Conservation (phyloP, 1,140 invertebrate genomes). For the Drosophila dunni region DNA sequence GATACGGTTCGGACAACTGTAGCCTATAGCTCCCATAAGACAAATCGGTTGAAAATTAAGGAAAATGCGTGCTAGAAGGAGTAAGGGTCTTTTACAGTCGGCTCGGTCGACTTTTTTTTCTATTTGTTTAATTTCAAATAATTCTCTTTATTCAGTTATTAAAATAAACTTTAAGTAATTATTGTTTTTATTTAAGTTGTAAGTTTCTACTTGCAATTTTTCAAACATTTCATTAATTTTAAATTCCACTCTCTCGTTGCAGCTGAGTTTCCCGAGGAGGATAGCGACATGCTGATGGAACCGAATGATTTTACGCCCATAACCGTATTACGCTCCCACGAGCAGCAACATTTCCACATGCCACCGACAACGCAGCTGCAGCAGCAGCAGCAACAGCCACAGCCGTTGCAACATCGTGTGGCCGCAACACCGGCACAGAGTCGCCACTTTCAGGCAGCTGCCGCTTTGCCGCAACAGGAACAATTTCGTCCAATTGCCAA, state of each 20-base stretch:
- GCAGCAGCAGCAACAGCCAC: slow-evolving; percentile 22
- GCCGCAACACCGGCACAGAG: slow-evolving; percentile 27
- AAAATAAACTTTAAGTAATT: too few species aligned
- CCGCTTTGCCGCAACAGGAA: slow-evolving; percentile 53
- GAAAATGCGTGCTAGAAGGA: too few species aligned
- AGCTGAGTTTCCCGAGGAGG: slow-evolving; percentile 81
- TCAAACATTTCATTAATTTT: too few species aligned
- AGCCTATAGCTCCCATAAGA: too few species aligned
- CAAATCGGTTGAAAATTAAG: too few species aligned
- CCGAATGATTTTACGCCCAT: slow-evolving; percentile 80
- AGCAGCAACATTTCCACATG: slow-evolving; percentile 74
- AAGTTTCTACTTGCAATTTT: too few species aligned
- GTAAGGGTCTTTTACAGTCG: too few species aligned
- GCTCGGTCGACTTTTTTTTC: too few species aligned
- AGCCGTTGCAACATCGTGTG: slow-evolving; percentile 36
- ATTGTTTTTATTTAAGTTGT: too few species aligned
- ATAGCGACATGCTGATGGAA: slow-evolving; percentile 83
- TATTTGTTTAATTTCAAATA: too few species aligned
- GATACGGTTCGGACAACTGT: too few species aligned
- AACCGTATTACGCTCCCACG: slow-evolving; percentile 76
- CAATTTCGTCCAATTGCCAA: slow-evolving; percentile 68
- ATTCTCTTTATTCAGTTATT: too few species aligned
- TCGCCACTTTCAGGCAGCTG: slow-evolving; percentile 44
- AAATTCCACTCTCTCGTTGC: slow-evolving; percentile 20
- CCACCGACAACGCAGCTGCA: slow-evolving; percentile 68